Evolutionary conservation across 2,888 invertebrate genomes (phyloP), one percentile per base, ranked within the genome.

Genomic region (Drosophila barbarae): DNA sequence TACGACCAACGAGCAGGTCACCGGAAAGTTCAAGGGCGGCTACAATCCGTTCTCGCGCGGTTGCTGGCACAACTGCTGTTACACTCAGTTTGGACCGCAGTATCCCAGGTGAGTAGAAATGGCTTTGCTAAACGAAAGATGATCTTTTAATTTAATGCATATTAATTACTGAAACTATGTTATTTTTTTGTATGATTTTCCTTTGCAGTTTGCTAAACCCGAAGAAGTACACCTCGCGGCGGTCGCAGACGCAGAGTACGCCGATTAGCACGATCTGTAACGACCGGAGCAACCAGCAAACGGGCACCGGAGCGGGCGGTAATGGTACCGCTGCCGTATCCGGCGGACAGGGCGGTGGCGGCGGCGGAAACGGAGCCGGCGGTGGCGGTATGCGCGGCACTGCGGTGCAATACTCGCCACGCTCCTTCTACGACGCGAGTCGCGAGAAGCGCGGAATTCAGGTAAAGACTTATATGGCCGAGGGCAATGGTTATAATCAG

Each of bases 1-100:
- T 74, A 99, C 99, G 60, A 99, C 99, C 74, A 99, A 99, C 91
- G 99, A 99, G 91, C 99, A 99, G 92, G 99, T 99, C 70, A 99
- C 99, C 15, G 98, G 98, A 61, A 99, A 99, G 91, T 99, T 99
- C 91, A 96, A 98, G 87, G 98, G 98, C 57, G 99, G 98, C 38
- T 98, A 96, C 90, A 99, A 99, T 92, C 99, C 99, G 56, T 99
- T 99, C 91, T 98, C 97, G 5, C 92, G 94, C 87, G 98, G 98
- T 32, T 99, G 98, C 90, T 95, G 95, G 93, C 93, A 94, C 87
- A 99, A 99, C 90, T 98, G 98, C 90, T 96, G 96, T 89, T 96
- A 96, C 88, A 94, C 96, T 71, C 94, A 99, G 87, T 99, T 97
- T 90, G 98, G 98, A 74, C 98, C 98, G 58, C 97, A 97, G 90